phyloP scores from a whole-genome alignment of 2,888 invertebrate genomes.

The Plebejus melissa region DNA sequence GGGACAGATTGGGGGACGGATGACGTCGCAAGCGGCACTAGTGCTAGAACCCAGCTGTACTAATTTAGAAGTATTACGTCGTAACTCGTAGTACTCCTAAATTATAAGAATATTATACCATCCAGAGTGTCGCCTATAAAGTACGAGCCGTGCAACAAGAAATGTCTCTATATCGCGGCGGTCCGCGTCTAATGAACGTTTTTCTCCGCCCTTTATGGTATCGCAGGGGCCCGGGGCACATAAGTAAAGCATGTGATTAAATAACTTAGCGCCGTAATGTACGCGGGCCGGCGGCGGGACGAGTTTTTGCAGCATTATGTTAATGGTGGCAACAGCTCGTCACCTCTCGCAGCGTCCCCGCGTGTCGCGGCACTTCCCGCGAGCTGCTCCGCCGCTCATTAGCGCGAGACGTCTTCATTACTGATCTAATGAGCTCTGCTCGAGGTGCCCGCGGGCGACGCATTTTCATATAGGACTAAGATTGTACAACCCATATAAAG shows the following conservation, averaged over 20 bases:
- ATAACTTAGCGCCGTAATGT: constrained; percentile 1
- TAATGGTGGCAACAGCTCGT: neutral
- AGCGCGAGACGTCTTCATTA: constrained; percentile 70
- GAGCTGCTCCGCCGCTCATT: constrained; percentile 68
- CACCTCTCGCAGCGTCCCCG: constrained; percentile 35
- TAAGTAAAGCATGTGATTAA: constrained; percentile 3
- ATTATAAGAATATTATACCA: neutral
- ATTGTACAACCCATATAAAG: too few relatives aligned
- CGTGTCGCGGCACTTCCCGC: constrained; percentile 51
- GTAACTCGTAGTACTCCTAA: neutral
- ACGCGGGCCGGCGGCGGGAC: neutral
- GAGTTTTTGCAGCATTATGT: constrained; percentile 5
- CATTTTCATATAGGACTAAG: neutral
- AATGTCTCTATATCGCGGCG: neutral
- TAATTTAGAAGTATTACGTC: neutral
- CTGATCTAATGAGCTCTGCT: constrained; percentile 25
- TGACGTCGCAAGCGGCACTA: neutral
- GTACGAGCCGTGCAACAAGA: neutral
- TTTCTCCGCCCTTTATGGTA: neutral
- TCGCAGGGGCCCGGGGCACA: neutral
- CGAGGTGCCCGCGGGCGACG: constrained; percentile 47
- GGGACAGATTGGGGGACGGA: neutral
- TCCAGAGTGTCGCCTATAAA: neutral
- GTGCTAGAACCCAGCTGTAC: neutral
- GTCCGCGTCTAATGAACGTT: neutral